Percentiles rank a stretch among this genome's conserved stretches.
Evolutionary conservation across 2,888 invertebrate genomes (phyloP).

Genomic region (Netelia inedita): DNA sequence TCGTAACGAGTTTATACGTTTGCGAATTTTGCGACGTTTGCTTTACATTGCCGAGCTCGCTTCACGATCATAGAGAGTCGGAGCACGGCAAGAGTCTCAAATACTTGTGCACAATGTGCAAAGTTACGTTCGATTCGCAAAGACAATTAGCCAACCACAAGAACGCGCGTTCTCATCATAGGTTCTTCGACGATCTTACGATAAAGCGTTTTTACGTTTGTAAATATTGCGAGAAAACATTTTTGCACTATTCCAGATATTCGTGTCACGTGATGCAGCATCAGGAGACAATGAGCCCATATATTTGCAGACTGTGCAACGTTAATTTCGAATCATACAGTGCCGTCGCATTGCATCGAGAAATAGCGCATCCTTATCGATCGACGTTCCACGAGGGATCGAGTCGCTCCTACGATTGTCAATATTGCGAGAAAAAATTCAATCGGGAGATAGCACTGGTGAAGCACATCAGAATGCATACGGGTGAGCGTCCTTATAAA

Average conservation of each 20-base stretch:
- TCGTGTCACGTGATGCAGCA: constrained; percentile 51
- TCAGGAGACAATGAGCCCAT: constrained; percentile 44
- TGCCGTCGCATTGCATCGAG: constrained; percentile 59
- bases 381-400: constrained; percentile 61
- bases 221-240: constrained; percentile 69
- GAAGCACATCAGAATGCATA: constrained; percentile 70
- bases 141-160: constrained; percentile 59
- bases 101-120: constrained; percentile 72
- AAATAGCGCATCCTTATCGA: constrained; percentile 66
- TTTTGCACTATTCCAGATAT: constrained; percentile 64
- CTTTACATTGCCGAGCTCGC: constrained; percentile 71
- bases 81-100: constrained; percentile 62
- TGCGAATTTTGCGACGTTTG: constrained; percentile 76
- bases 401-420: constrained; percentile 61
- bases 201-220: constrained; percentile 65
- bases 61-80: constrained; percentile 73
- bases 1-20: constrained; percentile 71
- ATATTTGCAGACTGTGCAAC: constrained; percentile 66
- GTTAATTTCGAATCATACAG: constrained; percentile 60
- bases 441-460: constrained; percentile 63
- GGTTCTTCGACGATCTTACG: constrained; percentile 43
- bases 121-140: constrained; percentile 62
- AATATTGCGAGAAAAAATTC: constrained; percentile 68
- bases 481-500: constrained; percentile 65
- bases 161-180: constrained; percentile 41